A percentile compares a stretch with the other conserved stretches of the same genome.
phyloP scores from a whole-genome alignment of 2,888 invertebrate species.

The Papilio protenor region DNA sequence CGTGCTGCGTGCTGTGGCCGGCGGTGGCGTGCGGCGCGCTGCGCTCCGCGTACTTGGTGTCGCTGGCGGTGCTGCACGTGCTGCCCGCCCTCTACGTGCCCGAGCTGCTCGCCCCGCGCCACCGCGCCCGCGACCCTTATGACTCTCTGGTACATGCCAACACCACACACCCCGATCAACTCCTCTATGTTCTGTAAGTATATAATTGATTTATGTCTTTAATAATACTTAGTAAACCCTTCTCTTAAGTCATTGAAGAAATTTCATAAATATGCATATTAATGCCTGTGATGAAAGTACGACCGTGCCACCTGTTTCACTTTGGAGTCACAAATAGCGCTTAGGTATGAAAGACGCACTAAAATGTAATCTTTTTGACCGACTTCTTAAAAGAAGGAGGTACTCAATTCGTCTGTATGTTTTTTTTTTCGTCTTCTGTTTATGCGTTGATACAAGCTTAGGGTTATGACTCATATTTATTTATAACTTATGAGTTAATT shows the following conservation, averaged over 20 bases:
- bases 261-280: no score
- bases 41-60: slow-evolving; percentile 61
- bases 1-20: slow-evolving; percentile 74
- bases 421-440: no score
- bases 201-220: background rate
- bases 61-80: slow-evolving; percentile 63
- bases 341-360: no score
- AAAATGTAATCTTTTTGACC: no score
- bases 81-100: slow-evolving; percentile 65
- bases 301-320: no score
- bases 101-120: slow-evolving; percentile 61
- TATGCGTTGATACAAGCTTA: no score
- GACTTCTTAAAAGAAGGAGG: no score
- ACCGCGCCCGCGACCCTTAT: slow-evolving; percentile 68
- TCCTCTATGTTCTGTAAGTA: slow-evolving; percentile 62
- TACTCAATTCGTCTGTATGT: no score
- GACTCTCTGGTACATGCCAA: slow-evolving; percentile 54
- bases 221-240: background rate
- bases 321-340: no score
- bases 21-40: slow-evolving; percentile 66
- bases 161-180: slow-evolving; percentile 58
- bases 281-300: no score
- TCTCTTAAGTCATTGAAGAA: background rate
- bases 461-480: no score
- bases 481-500: no score